phyloP scores from a whole-genome alignment of 2,797 vertebrate species.

The Pygocentrus nattereri region DNA sequence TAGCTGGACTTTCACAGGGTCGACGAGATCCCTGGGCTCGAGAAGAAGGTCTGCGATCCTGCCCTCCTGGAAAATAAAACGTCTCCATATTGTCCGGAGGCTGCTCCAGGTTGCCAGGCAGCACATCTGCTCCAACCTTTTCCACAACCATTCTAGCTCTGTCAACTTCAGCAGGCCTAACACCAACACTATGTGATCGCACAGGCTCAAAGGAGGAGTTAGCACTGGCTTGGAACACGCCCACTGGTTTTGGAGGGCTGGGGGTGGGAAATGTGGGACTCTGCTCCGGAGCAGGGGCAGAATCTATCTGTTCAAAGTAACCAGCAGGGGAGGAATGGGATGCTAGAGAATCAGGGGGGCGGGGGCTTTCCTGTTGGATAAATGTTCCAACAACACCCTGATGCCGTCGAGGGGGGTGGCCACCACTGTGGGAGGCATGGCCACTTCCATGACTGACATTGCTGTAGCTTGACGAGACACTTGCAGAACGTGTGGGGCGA shows the following conservation, averaged over 20 bases:
- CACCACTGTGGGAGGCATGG: constrained; percentile 61
- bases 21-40: constrained; percentile 76
- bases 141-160: constrained; percentile 90
- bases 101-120: constrained; percentile 92
- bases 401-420: constrained; percentile 71
- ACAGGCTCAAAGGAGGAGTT: constrained; percentile 98
- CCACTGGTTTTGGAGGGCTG: constrained; percentile 94
- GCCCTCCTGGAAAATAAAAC: constrained; percentile 76
- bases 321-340: constrained; percentile 66
- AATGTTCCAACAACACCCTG: constrained; percentile 88
- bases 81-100: constrained; percentile 97
- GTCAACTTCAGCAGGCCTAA: constrained; percentile 87
- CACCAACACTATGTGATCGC: constrained; percentile 86
- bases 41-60: constrained; percentile 64
- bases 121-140: constrained; percentile 70
- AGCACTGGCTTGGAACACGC: constrained; percentile 94
- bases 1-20: constrained; percentile 96
- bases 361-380: constrained; percentile 95
- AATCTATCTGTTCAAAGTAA: constrained; percentile 97
- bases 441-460: constrained; percentile 85
- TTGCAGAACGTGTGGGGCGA: constrained; percentile 84
- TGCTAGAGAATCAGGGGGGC: constrained; percentile 75
- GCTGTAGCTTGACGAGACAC: constrained; percentile 90
- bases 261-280: constrained; percentile 81
- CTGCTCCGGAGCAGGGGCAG: constrained; percentile 82